These are phyloP conservation scores for Silurus meridionalis DNA, from an alignment of 2,113 vertebrate genomes.

Conservation along the genomic window DNA sequence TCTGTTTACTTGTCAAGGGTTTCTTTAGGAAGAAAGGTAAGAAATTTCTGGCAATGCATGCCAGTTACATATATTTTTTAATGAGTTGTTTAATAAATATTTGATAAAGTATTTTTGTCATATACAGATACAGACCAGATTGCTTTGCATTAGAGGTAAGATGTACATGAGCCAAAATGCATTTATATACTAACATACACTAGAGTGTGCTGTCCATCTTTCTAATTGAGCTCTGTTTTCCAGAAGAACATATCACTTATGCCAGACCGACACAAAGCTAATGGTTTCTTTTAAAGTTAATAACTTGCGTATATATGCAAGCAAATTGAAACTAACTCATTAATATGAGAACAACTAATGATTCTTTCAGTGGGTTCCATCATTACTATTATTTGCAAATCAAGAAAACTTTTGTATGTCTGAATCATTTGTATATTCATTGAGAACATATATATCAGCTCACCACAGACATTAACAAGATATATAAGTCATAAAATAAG, in stretches of 20 bases:
- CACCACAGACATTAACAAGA: constrained; percentile 13
- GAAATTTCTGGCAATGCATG: background rate
- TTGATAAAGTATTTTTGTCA: background rate
- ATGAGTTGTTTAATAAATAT: background rate
- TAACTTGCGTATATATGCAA: background rate
- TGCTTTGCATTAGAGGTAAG: constrained; percentile 10
- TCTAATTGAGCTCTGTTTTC: background rate
- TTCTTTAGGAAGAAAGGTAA: background rate
- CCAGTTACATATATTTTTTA: background rate
- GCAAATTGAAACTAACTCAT: background rate
- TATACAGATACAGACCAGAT: constrained; percentile 7
- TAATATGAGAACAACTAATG: background rate
- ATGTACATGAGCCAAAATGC: background rate
- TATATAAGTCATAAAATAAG: constrained; percentile 49
- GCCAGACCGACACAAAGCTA: background rate
- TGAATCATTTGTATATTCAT: background rate
- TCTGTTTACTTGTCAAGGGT: background rate
- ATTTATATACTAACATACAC: constrained; percentile 10
- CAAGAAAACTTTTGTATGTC: background rate
- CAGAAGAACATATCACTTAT: background rate
- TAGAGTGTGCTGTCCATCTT: background rate
- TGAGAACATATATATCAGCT: constrained; percentile 22
- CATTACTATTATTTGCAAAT: background rate
- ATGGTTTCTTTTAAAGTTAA: background rate
- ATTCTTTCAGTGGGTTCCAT: background rate